These are phyloP conservation scores for Oryzias melastigma DNA, from an alignment of 2,113 vertebrate species.

Conservation along the genomic window DNA sequence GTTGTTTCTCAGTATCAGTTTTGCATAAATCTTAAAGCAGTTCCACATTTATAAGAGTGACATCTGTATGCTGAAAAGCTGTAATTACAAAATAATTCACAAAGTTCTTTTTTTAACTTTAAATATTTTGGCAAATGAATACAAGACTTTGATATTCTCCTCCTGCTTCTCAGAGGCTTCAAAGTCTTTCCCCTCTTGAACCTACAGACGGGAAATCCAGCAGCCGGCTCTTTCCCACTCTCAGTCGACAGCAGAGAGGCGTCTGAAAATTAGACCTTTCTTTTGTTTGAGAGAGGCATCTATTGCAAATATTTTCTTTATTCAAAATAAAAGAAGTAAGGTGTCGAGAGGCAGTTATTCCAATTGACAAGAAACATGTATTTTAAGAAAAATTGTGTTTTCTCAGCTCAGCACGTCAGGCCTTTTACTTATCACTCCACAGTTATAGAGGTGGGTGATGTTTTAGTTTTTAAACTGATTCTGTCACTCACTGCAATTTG, in stretches of 20 bases:
- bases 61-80: too few species aligned
- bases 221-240: constrained; percentile 45
- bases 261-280: constrained; percentile 34
- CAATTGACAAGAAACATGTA: too few species aligned
- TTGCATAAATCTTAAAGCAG: neutral
- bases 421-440: constrained; percentile 9
- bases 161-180: constrained; percentile 34
- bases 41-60: neutral
- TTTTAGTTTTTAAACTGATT: constrained; percentile 29
- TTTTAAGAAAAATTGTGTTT: neutral
- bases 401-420: constrained; percentile 3
- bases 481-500: constrained; percentile 18
- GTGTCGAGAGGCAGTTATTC: constrained; percentile 13
- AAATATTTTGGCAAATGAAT: neutral
- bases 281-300: constrained; percentile 50
- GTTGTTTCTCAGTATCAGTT: neutral
- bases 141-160: constrained; percentile 6
- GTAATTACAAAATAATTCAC: too few species aligned
- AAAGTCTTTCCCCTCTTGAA: constrained; percentile 61
- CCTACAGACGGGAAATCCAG: constrained; percentile 35
- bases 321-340: constrained; percentile 26
- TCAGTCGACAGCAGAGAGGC: constrained; percentile 43
- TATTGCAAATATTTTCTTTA: constrained; percentile 3
- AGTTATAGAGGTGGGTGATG: constrained; percentile 7
- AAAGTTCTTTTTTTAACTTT: too few species aligned